Percentiles rank a stretch among this genome's conserved stretches.
phyloP scores from a whole-genome alignment of 2,888 invertebrate genomes.

The Chaitophorus viminalis region DNA sequence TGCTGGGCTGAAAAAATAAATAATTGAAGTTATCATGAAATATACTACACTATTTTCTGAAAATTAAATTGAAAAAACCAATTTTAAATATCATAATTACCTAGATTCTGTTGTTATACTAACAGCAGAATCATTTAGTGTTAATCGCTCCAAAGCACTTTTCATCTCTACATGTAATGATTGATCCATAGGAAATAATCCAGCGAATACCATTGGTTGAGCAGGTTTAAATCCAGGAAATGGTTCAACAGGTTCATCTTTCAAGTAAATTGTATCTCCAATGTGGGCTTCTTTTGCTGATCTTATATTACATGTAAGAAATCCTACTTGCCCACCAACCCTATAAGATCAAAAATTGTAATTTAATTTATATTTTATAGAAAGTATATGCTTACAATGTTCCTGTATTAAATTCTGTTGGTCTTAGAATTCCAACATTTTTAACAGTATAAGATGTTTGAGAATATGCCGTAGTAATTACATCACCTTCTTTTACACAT shows the following conservation, averaged over 20 bases:
- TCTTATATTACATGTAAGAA: conserved; percentile 84
- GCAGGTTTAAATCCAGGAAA: conserved; percentile 75
- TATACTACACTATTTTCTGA: not conserved
- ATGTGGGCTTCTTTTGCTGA: conserved; percentile 78
- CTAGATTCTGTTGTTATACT: conserved; percentile 83
- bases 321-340: conserved; percentile 92
- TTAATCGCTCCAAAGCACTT: conserved; percentile 87
- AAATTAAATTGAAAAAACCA: not conserved
- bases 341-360: conserved; percentile 66
- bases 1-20: conserved; percentile 75
- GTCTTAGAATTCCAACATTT: conserved; percentile 81
- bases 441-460: conserved; percentile 82
- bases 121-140: conserved; percentile 95
- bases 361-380: not conserved
- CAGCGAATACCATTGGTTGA: conserved; percentile 87
- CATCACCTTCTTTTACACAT: conserved; percentile 76
- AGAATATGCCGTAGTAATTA: conserved; percentile 77
- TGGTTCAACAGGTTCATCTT: conserved; percentile 71
- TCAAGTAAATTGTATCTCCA: conserved; percentile 79
- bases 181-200: conserved; percentile 91
- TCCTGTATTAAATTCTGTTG: conserved; percentile 76
- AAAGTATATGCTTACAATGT: conserved; percentile 71
- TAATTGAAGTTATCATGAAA: not conserved
- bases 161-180: conserved; percentile 80
- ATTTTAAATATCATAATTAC: conserved; percentile 68